Conservation (phyloP, 2,888 invertebrate genomes). For the Dorcus parallelipipedus region DNA sequence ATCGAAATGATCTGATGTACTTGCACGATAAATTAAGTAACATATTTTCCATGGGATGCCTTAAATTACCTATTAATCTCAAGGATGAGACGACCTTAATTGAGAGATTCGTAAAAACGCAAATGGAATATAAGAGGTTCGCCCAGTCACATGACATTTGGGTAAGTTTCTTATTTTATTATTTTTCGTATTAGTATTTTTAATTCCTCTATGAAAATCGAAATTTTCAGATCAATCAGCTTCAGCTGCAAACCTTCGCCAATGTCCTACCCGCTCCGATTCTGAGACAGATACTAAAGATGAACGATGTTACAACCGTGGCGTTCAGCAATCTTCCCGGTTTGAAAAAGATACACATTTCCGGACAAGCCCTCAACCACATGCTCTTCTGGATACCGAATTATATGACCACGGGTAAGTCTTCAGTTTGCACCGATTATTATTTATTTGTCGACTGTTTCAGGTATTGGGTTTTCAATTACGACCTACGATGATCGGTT, state of each 20-base stretch:
- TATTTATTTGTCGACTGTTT: neutral
- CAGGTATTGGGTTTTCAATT: constrained; percentile 8
- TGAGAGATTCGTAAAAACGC: neutral
- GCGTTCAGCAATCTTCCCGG: constrained; percentile 6
- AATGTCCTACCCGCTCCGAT: constrained; percentile 3
- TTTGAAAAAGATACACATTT: constrained; percentile 4
- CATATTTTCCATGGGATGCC: constrained; percentile 6
- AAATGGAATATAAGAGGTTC: constrained; percentile 1
- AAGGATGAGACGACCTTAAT: neutral
- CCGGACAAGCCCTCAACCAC: neutral
- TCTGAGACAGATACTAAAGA: neutral
- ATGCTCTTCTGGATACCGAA: constrained; percentile 9
- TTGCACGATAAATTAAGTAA: constrained; percentile 3
- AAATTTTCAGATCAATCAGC: constrained; percentile 3
- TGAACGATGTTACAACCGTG: constrained; percentile 5
- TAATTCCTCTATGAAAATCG: neutral
- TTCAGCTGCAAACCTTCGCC: constrained; percentile 3
- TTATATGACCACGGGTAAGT: constrained; percentile 6
- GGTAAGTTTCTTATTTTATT: neutral
- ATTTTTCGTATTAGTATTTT: too few species aligned
- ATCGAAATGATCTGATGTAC: neutral
- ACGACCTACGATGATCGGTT: constrained; percentile 7
- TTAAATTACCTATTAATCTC: constrained; percentile 4
- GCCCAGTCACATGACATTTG: constrained; percentile 5
- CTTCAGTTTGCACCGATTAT: neutral